Percentiles rank a stretch among this genome's conserved stretches.
Evolutionary conservation across 2,797 vertebrate species (phyloP).

Genomic region (Mormyrus hasselquistii): DNA sequence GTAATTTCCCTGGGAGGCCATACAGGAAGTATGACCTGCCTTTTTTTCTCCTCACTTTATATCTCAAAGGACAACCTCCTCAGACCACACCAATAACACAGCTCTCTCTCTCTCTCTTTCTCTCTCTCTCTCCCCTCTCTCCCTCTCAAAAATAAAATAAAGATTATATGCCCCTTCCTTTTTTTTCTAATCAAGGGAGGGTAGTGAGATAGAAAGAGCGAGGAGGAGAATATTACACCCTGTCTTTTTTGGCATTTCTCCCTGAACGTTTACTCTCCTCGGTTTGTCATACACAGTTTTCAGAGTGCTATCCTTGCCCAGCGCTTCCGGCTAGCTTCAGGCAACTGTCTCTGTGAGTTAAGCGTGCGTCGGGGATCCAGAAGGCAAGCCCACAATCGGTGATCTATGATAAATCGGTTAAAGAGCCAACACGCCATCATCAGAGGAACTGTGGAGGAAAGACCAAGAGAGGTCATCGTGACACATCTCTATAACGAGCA

Average conservation of each 20-base stretch:
- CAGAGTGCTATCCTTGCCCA: slow-evolving; percentile 54
- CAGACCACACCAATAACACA: slow-evolving; percentile 26
- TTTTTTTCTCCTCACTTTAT: slow-evolving; percentile 24
- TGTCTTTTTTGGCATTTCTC: slow-evolving; percentile 17
- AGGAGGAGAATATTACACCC: slow-evolving; percentile 14
- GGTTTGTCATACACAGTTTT: slow-evolving; percentile 64
- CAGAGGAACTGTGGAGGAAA: slow-evolving; percentile 45
- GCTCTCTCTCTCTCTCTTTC: neutral
- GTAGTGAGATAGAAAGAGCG: slow-evolving; percentile 7
- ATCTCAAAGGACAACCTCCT: slow-evolving; percentile 35
- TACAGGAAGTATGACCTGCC: slow-evolving; percentile 33
- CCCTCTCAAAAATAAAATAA: slow-evolving; percentile 22
- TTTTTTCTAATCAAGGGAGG: slow-evolving; percentile 14
- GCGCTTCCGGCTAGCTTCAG: slow-evolving; percentile 81
- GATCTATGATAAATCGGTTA: slow-evolving; percentile 67
- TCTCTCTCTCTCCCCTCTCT: neutral
- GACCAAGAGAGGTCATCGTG: slow-evolving; percentile 39
- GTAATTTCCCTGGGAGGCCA: slow-evolving; percentile 41
- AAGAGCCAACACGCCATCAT: slow-evolving; percentile 50
- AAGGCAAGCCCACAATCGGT: slow-evolving; percentile 55
- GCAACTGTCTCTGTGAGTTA: slow-evolving; percentile 96
- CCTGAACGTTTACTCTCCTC: slow-evolving; percentile 30
- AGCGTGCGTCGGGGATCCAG: slow-evolving; percentile 68
- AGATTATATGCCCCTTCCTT: neutral
- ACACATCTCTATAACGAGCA: slow-evolving; percentile 38